Evolutionary conservation across 2,113 vertebrate species (phyloP).

Genomic region (Chionis minor): DNA sequence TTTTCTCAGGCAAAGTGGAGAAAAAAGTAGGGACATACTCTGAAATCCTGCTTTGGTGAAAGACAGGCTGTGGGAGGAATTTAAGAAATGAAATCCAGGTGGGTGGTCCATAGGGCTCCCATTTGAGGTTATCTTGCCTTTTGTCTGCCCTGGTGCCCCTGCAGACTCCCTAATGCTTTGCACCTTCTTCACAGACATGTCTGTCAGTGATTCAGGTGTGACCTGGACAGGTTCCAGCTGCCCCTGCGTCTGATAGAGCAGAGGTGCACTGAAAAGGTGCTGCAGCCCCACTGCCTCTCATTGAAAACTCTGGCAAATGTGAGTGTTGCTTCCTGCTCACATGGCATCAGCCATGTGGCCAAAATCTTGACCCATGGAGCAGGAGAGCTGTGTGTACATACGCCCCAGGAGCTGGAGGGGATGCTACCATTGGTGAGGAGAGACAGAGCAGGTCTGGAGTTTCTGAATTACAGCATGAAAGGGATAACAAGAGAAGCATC

Average conservation of each 20-base stretch:
- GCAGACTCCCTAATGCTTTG: not conserved
- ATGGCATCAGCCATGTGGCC: not conserved
- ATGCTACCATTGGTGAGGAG: not conserved
- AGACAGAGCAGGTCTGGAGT: fast-evolving
- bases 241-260: fast-evolving
- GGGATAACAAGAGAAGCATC: fast-evolving
- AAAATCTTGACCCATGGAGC: not conserved
- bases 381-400: not conserved
- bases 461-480: not conserved
- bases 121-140: not conserved
- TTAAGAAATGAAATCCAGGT: not conserved
- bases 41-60: not conserved
- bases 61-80: not conserved
- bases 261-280: not conserved
- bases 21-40: not conserved
- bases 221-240: not conserved
- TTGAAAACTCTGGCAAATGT: fast-evolving
- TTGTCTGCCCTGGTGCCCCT: not conserved
- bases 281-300: not conserved
- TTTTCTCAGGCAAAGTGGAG: not conserved
- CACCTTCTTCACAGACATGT: not conserved
- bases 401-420: not conserved
- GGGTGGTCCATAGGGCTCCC: not conserved
- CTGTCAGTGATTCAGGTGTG: not conserved
- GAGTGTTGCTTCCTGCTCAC: not conserved